Evolutionary conservation across 2,797 vertebrate species (phyloP).

Genomic region (Cyprinodon diabolis): DNA sequence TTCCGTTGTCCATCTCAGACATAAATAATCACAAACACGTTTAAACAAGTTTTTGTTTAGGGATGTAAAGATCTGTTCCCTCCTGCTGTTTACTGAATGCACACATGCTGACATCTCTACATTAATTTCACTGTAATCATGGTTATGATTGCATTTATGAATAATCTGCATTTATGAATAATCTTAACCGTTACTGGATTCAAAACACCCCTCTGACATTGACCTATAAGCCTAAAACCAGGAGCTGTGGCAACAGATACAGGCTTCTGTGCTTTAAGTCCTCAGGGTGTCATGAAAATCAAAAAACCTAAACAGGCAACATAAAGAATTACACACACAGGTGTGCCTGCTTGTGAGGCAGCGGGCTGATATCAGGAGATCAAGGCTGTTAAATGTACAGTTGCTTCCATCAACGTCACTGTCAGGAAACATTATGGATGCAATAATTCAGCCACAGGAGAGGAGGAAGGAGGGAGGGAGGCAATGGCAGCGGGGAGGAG

Average conservation of each 20-base stretch:
- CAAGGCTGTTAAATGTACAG: conserved; percentile 63
- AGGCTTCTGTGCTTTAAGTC: too few species aligned
- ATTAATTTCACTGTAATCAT: too few species aligned
- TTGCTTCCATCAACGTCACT: conserved; percentile 73
- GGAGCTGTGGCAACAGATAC: too few species aligned
- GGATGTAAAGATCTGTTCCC: background rate
- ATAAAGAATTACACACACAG: background rate
- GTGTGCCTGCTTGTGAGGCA: background rate
- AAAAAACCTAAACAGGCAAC: background rate
- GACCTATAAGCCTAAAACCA: too few species aligned
- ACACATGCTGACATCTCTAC: background rate
- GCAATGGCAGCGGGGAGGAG: too few species aligned
- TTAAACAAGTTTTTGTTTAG: background rate
- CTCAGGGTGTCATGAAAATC: background rate
- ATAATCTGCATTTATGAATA: too few species aligned
- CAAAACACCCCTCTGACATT: too few species aligned
- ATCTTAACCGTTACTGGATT: too few species aligned
- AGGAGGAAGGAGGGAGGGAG: background rate
- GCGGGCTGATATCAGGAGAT: background rate
- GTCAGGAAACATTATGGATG: conserved; percentile 71
- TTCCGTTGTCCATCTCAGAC: background rate
- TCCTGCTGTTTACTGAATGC: background rate
- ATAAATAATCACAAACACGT: background rate
- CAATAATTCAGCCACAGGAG: conserved; percentile 69
- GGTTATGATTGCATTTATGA: too few species aligned